Evolutionary conservation across 2,888 invertebrate species (phyloP).

Genomic region (Polyommatus icarus): DNA sequence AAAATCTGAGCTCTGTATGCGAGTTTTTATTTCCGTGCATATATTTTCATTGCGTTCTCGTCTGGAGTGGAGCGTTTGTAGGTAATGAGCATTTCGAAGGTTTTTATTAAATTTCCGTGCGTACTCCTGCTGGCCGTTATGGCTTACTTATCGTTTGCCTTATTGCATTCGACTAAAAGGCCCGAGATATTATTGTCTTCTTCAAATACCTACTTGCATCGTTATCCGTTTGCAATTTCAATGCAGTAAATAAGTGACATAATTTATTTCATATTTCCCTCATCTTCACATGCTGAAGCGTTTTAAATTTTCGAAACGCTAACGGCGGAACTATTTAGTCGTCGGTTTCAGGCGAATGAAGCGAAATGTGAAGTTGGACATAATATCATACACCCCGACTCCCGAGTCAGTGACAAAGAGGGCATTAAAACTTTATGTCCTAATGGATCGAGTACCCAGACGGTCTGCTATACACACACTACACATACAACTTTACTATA

Average conservation of each 20-base stretch:
- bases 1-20: background rate
- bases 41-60: slow-evolving; percentile 14
- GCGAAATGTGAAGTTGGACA: background rate
- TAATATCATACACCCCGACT: background rate
- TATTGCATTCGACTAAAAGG: background rate
- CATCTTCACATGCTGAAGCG: background rate
- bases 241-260: background rate
- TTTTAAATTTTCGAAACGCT: background rate
- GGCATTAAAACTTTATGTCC: slow-evolving; percentile 5
- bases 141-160: slow-evolving; percentile 11
- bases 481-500: background rate
- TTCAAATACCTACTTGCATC: background rate
- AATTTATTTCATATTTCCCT: background rate
- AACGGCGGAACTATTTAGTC: background rate
- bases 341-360: background rate
- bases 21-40: slow-evolving; percentile 12
- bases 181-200: background rate
- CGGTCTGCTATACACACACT: background rate
- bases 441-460: background rate
- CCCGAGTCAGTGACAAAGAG: background rate
- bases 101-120: slow-evolving; percentile 21
- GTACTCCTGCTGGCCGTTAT: background rate
- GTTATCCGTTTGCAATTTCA: background rate
- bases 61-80: background rate
- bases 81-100: slow-evolving; percentile 6